Conservation (phyloP, 2,888 invertebrate genomes). For the Drosophila kuntzei region DNA sequence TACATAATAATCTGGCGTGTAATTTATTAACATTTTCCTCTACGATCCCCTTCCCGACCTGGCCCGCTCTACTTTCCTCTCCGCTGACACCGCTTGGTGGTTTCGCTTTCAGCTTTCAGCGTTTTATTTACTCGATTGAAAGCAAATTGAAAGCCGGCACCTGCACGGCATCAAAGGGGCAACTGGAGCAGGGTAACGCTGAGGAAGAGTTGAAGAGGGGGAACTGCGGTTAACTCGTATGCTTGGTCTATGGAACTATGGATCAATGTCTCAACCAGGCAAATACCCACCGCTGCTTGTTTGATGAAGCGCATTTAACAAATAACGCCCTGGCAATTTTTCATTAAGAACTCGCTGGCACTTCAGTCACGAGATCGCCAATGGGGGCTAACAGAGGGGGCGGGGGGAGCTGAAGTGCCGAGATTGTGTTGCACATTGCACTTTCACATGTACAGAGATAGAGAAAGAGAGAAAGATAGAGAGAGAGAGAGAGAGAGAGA, state of each 20-base stretch:
- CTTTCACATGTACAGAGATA: slow-evolving; percentile 24
- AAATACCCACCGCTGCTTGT: slow-evolving; percentile 31
- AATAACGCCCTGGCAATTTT: slow-evolving; percentile 69
- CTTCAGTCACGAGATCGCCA: slow-evolving; percentile 8
- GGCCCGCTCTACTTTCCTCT: background rate
- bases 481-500: slow-evolving; percentile 1
- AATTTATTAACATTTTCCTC: slow-evolving; percentile 57
- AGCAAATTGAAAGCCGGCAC: slow-evolving; percentile 60
- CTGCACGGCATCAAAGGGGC: slow-evolving; percentile 33
- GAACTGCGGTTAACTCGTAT: background rate
- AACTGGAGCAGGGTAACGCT: background rate
- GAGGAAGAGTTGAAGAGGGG: background rate
- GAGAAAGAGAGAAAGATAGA: background rate
- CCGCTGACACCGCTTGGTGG: slow-evolving; percentile 25
- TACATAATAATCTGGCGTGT: slow-evolving; percentile 52
- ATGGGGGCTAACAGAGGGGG: background rate
- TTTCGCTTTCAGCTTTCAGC: slow-evolving; percentile 56
- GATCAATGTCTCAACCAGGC: slow-evolving; percentile 26
- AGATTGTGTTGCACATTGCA: slow-evolving; percentile 29
- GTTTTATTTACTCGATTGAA: slow-evolving; percentile 67
- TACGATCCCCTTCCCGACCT: background rate
- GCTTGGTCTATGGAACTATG: slow-evolving; percentile 13
- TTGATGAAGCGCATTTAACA: slow-evolving; percentile 73
- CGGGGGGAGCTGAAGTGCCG: background rate
- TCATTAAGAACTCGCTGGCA: slow-evolving; percentile 54